Conservation (phyloP, 1,140 invertebrate genomes). For the Nylanderia fulva region DNA sequence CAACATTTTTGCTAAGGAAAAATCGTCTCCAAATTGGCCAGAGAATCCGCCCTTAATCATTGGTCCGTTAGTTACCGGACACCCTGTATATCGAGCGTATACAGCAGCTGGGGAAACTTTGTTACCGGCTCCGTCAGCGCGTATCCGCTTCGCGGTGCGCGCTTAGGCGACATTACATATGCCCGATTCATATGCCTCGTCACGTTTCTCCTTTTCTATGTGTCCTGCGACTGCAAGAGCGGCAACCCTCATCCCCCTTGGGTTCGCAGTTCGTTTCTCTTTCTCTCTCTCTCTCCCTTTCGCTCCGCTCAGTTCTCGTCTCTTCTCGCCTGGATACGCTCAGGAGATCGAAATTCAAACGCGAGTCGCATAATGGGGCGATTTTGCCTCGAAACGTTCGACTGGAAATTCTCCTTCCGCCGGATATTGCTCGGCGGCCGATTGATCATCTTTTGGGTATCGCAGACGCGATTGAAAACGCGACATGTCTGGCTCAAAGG, state of each 20-base stretch:
- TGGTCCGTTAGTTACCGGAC: too few species aligned
- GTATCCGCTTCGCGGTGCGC: conserved; percentile 32
- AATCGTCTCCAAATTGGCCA: too few species aligned
- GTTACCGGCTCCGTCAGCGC: conserved; percentile 60
- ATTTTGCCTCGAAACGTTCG: conserved; percentile 71
- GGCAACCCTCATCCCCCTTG: background rate
- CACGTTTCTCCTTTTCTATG: conserved; percentile 67
- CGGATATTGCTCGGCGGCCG: conserved; percentile 46
- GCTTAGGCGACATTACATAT: conserved; percentile 67
- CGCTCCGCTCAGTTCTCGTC: background rate
- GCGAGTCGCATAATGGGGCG: conserved; percentile 68
- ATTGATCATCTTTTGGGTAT: conserved; percentile 68
- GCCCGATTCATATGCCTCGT: conserved; percentile 73
- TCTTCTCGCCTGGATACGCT: conserved; percentile 38
- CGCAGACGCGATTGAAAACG: conserved; percentile 60
- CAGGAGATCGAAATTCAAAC: conserved; percentile 74
- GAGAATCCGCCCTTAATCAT: too few species aligned
- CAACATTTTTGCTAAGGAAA: too few species aligned
- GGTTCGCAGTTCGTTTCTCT: background rate
- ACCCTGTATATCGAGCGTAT: conserved; percentile 49
- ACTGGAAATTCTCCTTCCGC: conserved; percentile 64
- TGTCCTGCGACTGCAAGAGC: conserved; percentile 8
- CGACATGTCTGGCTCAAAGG: conserved; percentile 35
- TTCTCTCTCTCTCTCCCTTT: background rate
- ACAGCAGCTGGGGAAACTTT: conserved; percentile 59